Evolutionary conservation across 35 echinoderm and acorn worm species (phyloP), one percentile per base, ranked within the genome.

Genomic region (Nesometra sesokonis): DNA sequence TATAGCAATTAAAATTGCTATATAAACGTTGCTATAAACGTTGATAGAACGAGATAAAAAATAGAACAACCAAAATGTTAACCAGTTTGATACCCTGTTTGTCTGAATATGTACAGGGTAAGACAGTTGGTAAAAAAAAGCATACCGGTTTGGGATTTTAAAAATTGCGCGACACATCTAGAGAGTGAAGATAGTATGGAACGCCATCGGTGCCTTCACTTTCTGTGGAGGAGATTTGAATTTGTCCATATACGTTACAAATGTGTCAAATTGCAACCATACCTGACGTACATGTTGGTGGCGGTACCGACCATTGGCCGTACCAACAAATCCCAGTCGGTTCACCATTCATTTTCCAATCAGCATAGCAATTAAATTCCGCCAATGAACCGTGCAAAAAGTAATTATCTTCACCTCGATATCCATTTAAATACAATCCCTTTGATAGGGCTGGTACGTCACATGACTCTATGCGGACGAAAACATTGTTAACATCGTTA

Each of bases 281-380:
- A 93, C 92, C 92, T 85, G 80, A 76, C 19, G 77, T 84, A 78
- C 94, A 97, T 17, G 35, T 85, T 23, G 94, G 94, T 78, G 78
- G 21, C 21, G 76, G 35, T 17, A 37, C 31, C 0, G 85, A 31
- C 94, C 94, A 97, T 32, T 93, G 85, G 21, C 94, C 94, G 32
- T 88, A 97, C 88, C 86, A 90, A 80, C 94, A 97, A 0, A 67
- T 82, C 35, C 34, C 81, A 31, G 47, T 35, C 15, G 39, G 38
- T 17, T 17, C 30, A 17, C 88, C 88, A 0, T 38, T 21, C 46
- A 89, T 31, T 27, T 84, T 30, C 17, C 37, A 89, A 13, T 82
- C 88, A 17, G 88, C 81, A 33, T 35, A 84, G 52, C 88, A 89
- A 5, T 38, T 76, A 36, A 77, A 89, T 15, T 47, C 34, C 5